phyloP scores from a whole-genome alignment of 2,888 invertebrate genomes.

The Scaeva pyrastri region DNA sequence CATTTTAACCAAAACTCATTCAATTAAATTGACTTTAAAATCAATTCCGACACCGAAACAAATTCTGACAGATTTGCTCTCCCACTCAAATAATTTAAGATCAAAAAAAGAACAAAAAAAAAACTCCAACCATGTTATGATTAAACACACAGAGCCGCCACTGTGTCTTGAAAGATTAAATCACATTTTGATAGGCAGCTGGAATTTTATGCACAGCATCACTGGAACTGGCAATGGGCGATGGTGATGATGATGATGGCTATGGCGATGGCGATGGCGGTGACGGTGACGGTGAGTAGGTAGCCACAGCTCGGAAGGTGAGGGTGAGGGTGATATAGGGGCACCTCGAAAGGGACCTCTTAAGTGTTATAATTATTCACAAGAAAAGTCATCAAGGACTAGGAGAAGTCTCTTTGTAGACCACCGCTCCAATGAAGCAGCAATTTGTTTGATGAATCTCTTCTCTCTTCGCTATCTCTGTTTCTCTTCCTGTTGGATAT shows the following conservation, averaged over 20 bases:
- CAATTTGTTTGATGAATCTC: slow-evolving; percentile 74
- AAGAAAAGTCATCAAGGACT: slow-evolving; percentile 74
- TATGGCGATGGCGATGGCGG: background rate
- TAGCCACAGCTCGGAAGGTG: slow-evolving; percentile 33
- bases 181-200: slow-evolving; percentile 74
- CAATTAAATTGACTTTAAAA: slow-evolving; percentile 48
- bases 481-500: background rate
- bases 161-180: slow-evolving; percentile 72
- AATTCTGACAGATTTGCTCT: slow-evolving; percentile 71
- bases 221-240: slow-evolving; percentile 26
- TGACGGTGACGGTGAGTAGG: slow-evolving; percentile 43
- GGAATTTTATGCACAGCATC: slow-evolving; percentile 69
- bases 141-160: slow-evolving; percentile 66
- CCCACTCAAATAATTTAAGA: slow-evolving; percentile 53
- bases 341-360: slow-evolving; percentile 58
- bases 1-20: slow-evolving; percentile 27
- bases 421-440: slow-evolving; percentile 70
- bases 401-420: slow-evolving; percentile 65
- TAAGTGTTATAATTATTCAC: slow-evolving; percentile 76
- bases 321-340: slow-evolving; percentile 29
- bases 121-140: slow-evolving; percentile 61
- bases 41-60: slow-evolving; percentile 70
- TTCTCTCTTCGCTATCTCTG: background rate
- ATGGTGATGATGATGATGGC: slow-evolving; percentile 23
- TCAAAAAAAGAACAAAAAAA: slow-evolving; percentile 39